Evolutionary conservation across 2,888 invertebrate species (phyloP).

Genomic region (Calameuta filiformis): DNA sequence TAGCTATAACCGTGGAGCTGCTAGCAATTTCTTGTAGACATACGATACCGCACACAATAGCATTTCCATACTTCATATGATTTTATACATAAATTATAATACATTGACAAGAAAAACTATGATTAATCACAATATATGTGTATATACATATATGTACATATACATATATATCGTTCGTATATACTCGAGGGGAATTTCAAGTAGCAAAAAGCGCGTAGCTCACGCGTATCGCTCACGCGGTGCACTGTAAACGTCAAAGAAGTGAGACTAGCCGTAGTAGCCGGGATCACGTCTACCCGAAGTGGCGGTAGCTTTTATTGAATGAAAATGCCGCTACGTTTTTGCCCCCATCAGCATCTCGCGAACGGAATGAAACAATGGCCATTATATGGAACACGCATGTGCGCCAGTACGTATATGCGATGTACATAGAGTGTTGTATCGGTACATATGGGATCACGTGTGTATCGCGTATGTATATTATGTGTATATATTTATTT

Average conservation of each 20-base stretch:
- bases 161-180: too few species aligned
- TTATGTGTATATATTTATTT: too few species aligned
- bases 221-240: too few species aligned
- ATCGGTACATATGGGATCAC: constrained; percentile 3
- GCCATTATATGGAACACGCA: constrained; percentile 56
- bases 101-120: too few species aligned
- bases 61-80: too few species aligned
- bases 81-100: too few species aligned
- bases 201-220: too few species aligned
- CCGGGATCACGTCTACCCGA: not conserved
- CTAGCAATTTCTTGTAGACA: not conserved
- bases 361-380: constrained; percentile 53
- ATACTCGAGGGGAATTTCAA: too few species aligned
- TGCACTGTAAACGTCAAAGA: too few species aligned
- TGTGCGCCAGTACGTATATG: constrained; percentile 20
- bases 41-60: not conserved
- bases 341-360: constrained; percentile 52
- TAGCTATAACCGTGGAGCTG: not conserved
- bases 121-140: too few species aligned
- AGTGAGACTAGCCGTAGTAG: not conserved
- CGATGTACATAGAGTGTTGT: constrained; percentile 13
- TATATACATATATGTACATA: too few species aligned
- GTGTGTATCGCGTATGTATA: not conserved
- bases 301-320: constrained; percentile 43
- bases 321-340: constrained; percentile 59